Evolutionary conservation across 2,113 vertebrate genomes (phyloP), one percentile per base, ranked within the genome.

Genomic region (Tupaia tana): DNA sequence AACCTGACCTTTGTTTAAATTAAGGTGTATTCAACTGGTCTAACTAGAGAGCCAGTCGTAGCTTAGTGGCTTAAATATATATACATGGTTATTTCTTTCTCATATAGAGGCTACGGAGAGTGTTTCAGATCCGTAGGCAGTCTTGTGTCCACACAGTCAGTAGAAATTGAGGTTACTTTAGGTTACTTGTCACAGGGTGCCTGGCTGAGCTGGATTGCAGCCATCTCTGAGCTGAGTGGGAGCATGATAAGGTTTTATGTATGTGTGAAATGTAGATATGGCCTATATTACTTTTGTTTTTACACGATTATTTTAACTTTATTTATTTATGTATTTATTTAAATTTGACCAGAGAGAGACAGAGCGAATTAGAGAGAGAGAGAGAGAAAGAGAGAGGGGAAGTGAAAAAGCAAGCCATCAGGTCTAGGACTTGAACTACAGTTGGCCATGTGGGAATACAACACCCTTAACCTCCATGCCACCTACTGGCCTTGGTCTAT

Each of bases 1-100:
- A 19, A 86, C 80, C 54, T 77, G 61, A 7, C 13, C 25, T 89
- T 31, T 82, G 20, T 61, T 93, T 83, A 34, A 83, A 88, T 88
- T 84, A 89, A 70, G 18, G 29, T 64, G 70, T 27, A 31, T 31
- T 90, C 86, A 93, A 15, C 31, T 86, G 74, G 27, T 80, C 11
- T 74, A 86, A 74, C 69, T 69, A 87, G 82, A 91, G 78, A 96
- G 31, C 71, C 73, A 70, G 29, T 63, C 63, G 67, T 85, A 93
- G 71, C 29, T 85, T 66, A 84, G 16, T 61, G 56, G 83, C n/a
- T 91, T 74, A 86, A 71, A 74, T 43, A 93, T 71, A 71, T 71
- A 69, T 64, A 75, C n/a, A n/a, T 86, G 58, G 66, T 43, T 69
- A 25, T 71, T 78, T 80, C 12, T 85, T 34, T 85, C 58, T 86